phyloP scores from a whole-genome alignment of 2,797 vertebrate genomes.

The Myiotriccus ornatus region DNA sequence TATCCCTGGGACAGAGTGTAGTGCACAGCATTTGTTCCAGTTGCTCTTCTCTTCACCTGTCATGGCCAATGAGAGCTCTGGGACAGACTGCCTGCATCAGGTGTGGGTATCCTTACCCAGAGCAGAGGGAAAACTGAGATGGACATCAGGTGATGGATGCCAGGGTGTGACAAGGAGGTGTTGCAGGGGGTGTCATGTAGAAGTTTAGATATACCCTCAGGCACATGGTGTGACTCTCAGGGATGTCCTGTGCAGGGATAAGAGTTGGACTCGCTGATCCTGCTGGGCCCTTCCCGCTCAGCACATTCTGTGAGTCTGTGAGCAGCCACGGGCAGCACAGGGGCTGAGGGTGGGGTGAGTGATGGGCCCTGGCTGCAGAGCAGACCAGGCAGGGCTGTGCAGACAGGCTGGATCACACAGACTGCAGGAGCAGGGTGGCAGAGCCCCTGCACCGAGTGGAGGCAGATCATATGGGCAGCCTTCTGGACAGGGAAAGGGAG shows the following conservation, averaged over 20 bases:
- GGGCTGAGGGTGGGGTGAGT: not conserved
- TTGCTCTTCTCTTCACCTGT: not conserved
- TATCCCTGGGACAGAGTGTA: conserved; percentile 9
- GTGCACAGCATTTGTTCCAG: not conserved
- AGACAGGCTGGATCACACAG: not conserved
- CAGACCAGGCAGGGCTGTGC: not conserved
- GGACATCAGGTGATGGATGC: not conserved
- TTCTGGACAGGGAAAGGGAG: not conserved
- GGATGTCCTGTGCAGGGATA: not conserved
- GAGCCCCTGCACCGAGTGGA: not conserved
- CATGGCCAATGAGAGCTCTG: not conserved
- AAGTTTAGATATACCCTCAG: not conserved
- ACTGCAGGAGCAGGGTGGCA: not conserved
- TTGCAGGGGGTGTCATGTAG: not conserved
- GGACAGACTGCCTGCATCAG: not conserved
- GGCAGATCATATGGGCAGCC: accelerated
- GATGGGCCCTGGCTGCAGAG: accelerated
- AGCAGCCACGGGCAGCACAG: accelerated
- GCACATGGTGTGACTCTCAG: not conserved
- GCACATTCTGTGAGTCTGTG: not conserved
- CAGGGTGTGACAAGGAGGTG: not conserved
- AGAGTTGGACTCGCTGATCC: not conserved
- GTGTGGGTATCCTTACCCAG: not conserved
- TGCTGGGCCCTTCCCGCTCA: not conserved
- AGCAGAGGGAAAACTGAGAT: not conserved